Evolutionary conservation across 2,113 vertebrate genomes (phyloP).

Genomic region (Lophius piscatorius): DNA sequence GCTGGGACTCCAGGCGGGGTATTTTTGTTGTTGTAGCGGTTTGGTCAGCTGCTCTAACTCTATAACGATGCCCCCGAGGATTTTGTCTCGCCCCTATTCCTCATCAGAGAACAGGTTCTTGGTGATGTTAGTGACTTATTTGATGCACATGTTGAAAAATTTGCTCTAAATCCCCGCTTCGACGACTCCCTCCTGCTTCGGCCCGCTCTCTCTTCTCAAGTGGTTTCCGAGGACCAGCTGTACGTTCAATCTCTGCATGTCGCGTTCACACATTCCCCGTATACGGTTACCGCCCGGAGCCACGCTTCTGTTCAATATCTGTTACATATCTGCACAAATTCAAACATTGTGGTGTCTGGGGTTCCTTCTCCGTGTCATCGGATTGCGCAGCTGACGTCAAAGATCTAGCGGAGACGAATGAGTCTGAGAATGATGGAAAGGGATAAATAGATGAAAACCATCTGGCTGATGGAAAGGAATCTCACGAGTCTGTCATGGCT

Average conservation of each 20-base stretch:
- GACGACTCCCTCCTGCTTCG: background rate
- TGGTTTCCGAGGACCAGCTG: constrained; percentile 26
- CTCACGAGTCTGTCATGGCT: constrained; percentile 43
- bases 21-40: constrained; percentile 38
- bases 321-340: constrained; percentile 23
- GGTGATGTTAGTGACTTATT: background rate
- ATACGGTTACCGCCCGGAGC: constrained; percentile 16
- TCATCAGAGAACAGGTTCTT: background rate
- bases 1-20: constrained; percentile 27
- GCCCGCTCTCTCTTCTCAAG: constrained; percentile 14
- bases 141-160: constrained; percentile 16
- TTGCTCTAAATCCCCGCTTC: constrained; percentile 5
- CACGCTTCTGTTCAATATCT: constrained; percentile 20
- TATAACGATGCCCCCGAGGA: constrained; percentile 15
- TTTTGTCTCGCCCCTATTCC: background rate
- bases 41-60: constrained; percentile 20
- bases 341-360: constrained; percentile 2
- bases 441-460: constrained; percentile 28
- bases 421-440: background rate
- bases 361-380: constrained; percentile 6
- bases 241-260: constrained; percentile 22
- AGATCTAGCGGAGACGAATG: background rate
- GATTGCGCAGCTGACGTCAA: constrained; percentile 35
- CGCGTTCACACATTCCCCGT: constrained; percentile 29
- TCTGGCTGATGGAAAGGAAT: constrained; percentile 41